phyloP scores from a whole-genome alignment of 2,797 vertebrate genomes.

The Heterohyrax brucei region DNA sequence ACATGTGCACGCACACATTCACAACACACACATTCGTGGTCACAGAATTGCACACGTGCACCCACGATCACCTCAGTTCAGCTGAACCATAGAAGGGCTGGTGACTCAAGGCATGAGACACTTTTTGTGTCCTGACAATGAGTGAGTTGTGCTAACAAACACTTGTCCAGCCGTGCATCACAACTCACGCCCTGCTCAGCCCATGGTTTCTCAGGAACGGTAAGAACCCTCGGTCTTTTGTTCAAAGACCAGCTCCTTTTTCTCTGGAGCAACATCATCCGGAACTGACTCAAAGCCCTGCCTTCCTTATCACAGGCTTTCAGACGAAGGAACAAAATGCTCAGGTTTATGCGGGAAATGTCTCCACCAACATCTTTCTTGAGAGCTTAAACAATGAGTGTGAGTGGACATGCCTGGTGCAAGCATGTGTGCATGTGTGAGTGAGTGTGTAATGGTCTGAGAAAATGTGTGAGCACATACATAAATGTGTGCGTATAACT shows the following conservation, averaged over 20 bases:
- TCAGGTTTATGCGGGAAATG: rapidly evolving
- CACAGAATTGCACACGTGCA: not conserved
- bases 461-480: too few species aligned
- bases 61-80: too few species aligned
- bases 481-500: not conserved
- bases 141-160: too few species aligned
- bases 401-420: too few species aligned
- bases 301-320: rapidly evolving
- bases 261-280: not conserved
- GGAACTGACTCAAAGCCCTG: not conserved
- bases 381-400: too few species aligned
- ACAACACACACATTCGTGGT: rapidly evolving
- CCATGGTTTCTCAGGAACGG: rapidly evolving
- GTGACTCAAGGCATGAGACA: too few species aligned
- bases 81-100: rapidly evolving
- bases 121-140: not conserved
- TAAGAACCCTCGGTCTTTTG: not conserved
- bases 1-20: not conserved
- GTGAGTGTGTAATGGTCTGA: not conserved
- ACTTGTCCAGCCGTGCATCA: rapidly evolving
- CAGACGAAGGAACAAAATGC: not conserved
- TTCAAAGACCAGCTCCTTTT: not conserved
- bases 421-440: too few species aligned
- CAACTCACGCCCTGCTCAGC: too few species aligned
- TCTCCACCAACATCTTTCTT: too few species aligned